phyloP scores from a whole-genome alignment of 1,140 invertebrate species.

The Habropoda laboriosa region DNA sequence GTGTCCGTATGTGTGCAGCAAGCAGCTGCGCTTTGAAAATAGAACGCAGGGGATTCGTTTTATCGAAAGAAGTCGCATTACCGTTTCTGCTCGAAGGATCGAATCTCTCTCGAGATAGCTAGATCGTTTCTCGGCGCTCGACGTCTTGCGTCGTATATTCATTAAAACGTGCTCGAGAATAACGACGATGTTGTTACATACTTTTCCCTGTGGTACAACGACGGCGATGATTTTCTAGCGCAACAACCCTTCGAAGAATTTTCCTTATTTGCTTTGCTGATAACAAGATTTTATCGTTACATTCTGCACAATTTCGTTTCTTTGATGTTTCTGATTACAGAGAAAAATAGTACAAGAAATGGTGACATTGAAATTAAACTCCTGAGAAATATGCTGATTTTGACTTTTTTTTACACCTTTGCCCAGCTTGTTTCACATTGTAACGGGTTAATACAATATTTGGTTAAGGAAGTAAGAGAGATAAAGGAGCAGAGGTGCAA shows the following conservation, averaged over 20 bases:
- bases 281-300: no score
- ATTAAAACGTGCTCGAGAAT: slow-evolving; percentile 9
- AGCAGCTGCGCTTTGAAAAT: slow-evolving; percentile 11
- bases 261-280: no score
- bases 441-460: not conserved
- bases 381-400: no score
- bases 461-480: not conserved
- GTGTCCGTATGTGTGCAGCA: not conserved
- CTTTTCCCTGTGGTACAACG: not conserved
- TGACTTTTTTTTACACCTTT: no score
- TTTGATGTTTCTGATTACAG: no score
- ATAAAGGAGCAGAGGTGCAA: not conserved
- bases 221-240: not conserved
- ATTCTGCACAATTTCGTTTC: no score
- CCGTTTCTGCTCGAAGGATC: slow-evolving; percentile 18
- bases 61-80: slow-evolving; percentile 37
- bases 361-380: no score
- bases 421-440: no score
- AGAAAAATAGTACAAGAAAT: no score
- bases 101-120: slow-evolving; percentile 8
- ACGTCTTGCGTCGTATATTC: slow-evolving; percentile 19
- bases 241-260: no score
- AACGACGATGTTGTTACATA: no score
- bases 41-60: slow-evolving; percentile 35
- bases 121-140: slow-evolving; percentile 8